A percentile compares a stretch with the other conserved stretches of the same genome.
These are phyloP conservation scores for Grammomys surdaster DNA, from an alignment of 2,113 vertebrate genomes.

Conservation along the genomic window DNA sequence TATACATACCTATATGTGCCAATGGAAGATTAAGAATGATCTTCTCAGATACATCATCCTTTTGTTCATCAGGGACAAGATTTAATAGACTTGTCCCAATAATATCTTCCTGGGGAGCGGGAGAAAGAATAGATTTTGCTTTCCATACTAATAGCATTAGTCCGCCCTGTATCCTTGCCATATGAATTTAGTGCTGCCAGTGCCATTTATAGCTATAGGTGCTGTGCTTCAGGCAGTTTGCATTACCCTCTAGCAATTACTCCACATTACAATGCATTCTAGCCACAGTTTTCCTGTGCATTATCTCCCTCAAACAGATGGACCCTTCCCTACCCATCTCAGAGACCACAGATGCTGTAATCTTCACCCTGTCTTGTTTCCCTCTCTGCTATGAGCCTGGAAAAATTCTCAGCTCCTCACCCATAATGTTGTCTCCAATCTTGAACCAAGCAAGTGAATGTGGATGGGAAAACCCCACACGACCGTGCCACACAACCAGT, in stretches of 20 bases:
- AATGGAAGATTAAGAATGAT: constrained; percentile 91
- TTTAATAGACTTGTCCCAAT: constrained; percentile 96
- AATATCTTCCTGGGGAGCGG: constrained; percentile 91
- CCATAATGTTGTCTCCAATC: background rate
- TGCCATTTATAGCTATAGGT: background rate
- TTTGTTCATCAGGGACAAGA: constrained; percentile 95
- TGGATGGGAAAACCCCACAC: background rate
- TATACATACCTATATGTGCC: constrained; percentile 88
- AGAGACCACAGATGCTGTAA: background rate
- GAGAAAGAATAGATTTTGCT: constrained; percentile 73
- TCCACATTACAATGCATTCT: background rate
- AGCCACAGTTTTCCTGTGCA: background rate
- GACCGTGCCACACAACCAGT: background rate
- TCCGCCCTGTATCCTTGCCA: background rate
- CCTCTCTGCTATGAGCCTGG: background rate
- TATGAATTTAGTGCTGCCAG: background rate
- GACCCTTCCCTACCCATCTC: background rate
- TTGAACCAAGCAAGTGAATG: background rate
- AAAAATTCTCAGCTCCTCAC: background rate
- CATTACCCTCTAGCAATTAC: background rate
- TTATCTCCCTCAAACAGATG: background rate
- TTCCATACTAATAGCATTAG: constrained; percentile 68
- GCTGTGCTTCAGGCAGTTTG: background rate
- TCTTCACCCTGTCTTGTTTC: background rate
- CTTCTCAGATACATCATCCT: constrained; percentile 92